Conservation (phyloP, 1,140 invertebrate genomes). For the Wiebesia pumilae region DNA sequence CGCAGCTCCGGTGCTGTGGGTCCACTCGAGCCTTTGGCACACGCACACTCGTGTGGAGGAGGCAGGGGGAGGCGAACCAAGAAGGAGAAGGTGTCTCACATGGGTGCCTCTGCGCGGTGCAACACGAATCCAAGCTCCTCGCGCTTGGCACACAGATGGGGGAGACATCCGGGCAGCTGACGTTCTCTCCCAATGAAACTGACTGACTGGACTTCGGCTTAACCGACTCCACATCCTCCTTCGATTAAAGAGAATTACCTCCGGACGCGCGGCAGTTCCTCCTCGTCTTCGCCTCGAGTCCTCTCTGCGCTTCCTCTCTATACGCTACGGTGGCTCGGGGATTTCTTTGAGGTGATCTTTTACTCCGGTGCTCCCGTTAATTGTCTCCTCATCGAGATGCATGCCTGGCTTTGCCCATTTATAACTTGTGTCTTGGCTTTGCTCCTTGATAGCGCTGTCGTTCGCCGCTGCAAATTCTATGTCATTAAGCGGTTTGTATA, state of each 20-base stretch:
- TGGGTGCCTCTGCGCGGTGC: conserved; percentile 70
- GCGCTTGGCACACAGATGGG: conserved; percentile 66
- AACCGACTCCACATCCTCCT: conserved; percentile 76
- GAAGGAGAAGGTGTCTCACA: conserved; percentile 74
- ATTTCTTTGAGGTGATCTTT: conserved; percentile 34
- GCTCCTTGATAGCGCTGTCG: too few species aligned
- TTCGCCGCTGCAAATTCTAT: too few species aligned
- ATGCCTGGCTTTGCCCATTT: neutral
- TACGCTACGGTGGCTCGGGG: conserved; percentile 33
- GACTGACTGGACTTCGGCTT: conserved; percentile 74
- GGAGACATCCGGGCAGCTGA: conserved; percentile 76
- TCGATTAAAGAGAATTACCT: conserved; percentile 75
- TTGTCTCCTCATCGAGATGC: conserved; percentile 26
- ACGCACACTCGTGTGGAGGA: neutral
- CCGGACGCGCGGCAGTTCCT: conserved; percentile 49
- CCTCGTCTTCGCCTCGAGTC: neutral
- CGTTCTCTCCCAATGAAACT: conserved; percentile 71
- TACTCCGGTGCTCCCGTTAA: conserved; percentile 43
- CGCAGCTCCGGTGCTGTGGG: conserved; percentile 57
- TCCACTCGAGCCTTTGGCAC: conserved; percentile 64
- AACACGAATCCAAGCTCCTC: conserved; percentile 65
- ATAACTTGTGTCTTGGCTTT: neutral
- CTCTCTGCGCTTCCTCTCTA: neutral
- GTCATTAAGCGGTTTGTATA: too few species aligned
- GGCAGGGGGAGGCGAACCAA: neutral